Evolutionary conservation across 2,797 vertebrate genomes (phyloP), one percentile per base, ranked within the genome.

Genomic region (Crax fasciolata): DNA sequence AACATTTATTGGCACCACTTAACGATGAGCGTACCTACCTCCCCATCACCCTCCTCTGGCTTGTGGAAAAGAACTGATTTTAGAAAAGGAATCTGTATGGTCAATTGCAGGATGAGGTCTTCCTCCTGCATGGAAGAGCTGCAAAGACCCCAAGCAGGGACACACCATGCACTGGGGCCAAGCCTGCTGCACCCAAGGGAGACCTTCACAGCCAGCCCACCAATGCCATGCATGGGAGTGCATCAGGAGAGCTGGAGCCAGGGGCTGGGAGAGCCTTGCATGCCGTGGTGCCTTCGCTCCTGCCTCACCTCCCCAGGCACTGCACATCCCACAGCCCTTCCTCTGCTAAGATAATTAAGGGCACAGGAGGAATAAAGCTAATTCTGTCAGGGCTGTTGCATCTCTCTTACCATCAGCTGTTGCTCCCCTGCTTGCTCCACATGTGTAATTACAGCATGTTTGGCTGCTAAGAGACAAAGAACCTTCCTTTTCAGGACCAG

Each of bases 301-400:
- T 52, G 55, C 35, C 38, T 63, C 3, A 0, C 18, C 19, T 93
- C 49, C 51, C 48, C 39, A 71, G 3, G 20, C n/a, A 20, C 44
- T 74, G 83, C 63, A 65, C 30, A 87, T 72, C 84, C 54, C 71
- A 82, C 73, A 55, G 77, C 39, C 63, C 23, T 88, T 89, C 80
- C 49, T 94, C 21, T 28, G 85, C 54, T 13, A 89, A 74, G 46
- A 79, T 93, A 92, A 96, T 93, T 89, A 89, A 91, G 73, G 49
- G 39, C 79, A 92, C 25, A 66, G 70, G 61, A 92, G 90, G 94
- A 96, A 95, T 90, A 72, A 93, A 85, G 49, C n/a, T 85, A 85
- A 95, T 87, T 94, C 84, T 83, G 25, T 18, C 67, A 86, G 46
- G 89, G 82, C 39, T 87, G 58, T 78, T 80, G 51, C n/a, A 1